These are phyloP conservation scores for Petromus typicus DNA, from an alignment of 2,113 vertebrate species.

Conservation along the genomic window DNA sequence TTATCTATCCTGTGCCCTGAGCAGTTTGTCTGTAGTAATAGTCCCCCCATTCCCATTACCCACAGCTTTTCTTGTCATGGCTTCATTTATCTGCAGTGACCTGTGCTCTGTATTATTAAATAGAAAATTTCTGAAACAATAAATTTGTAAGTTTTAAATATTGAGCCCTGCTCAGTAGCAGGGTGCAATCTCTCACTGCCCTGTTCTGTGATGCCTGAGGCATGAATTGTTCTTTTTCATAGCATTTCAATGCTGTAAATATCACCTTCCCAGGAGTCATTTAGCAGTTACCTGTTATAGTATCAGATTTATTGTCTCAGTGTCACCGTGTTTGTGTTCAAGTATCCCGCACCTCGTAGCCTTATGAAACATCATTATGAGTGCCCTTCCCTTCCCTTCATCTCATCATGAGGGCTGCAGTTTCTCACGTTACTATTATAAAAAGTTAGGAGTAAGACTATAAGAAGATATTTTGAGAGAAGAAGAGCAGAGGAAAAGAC, in stretches of 20 bases:
- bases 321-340: background rate
- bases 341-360: background rate
- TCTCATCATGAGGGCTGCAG: background rate
- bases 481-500: background rate
- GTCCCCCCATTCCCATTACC: background rate
- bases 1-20: background rate
- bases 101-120: background rate
- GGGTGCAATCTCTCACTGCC: background rate
- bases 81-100: background rate
- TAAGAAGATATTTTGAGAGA: background rate
- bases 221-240: background rate
- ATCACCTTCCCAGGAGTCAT: background rate
- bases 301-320: background rate
- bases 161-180: background rate
- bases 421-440: background rate
- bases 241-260: background rate
- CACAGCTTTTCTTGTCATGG: background rate
- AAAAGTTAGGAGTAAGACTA: background rate
- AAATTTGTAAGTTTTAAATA: background rate
- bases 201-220: background rate
- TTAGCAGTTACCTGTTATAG: background rate
- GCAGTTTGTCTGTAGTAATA: background rate
- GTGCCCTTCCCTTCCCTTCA: background rate
- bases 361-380: no score
- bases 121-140: background rate